Evolutionary conservation across 2,113 vertebrate species (phyloP), one percentile per base, ranked within the genome.

Genomic region (Corythaeola cristata): DNA sequence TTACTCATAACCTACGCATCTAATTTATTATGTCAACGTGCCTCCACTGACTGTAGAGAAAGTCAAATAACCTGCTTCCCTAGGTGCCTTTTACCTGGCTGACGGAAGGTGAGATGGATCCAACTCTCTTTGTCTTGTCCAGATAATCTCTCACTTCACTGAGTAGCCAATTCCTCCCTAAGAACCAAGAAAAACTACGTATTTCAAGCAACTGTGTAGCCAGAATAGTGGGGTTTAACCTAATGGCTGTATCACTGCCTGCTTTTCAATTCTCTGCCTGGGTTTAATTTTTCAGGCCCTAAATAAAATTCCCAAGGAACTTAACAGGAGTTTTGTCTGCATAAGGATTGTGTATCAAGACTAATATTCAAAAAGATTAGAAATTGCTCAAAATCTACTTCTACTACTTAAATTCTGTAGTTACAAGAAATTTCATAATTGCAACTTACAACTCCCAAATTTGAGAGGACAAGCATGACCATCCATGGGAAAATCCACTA

Each of bases 401-500:
- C 92, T 96, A 93, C 63, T 82, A 92, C 53, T 96, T 95, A 92
- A 95, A 95, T 75, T 87, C 95, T 85, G 77, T 87, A 97, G 91
- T 95, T 89, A 95, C 95, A 97, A 97, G 74, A 97, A 97, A 97
- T 96, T 90, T 94, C 60, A 78, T 96, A 97, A 97, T 93, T 90
- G 66, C 82, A 95, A 98, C 99, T 99, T 98, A 99, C 99, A 99
- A 98, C 99, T 99, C 97, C 99, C 99, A 98, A 99, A 99, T 98
- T 99, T 99, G 94, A 99, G 98, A 81, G 99, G 99, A 88, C 99
- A 99, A 58, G 99, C 99, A 86, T 99, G 99, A 91, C 99, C 99
- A 95, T 99, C 99, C 99, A 99, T 99, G 68, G 99, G 99, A 96
- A 99, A 99, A 98, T 99, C 98, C 98, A 99, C 99, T 68, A 99